Conservation (phyloP, 2,888 invertebrate genomes). For the Scelioninae gen. 2 region DNA sequence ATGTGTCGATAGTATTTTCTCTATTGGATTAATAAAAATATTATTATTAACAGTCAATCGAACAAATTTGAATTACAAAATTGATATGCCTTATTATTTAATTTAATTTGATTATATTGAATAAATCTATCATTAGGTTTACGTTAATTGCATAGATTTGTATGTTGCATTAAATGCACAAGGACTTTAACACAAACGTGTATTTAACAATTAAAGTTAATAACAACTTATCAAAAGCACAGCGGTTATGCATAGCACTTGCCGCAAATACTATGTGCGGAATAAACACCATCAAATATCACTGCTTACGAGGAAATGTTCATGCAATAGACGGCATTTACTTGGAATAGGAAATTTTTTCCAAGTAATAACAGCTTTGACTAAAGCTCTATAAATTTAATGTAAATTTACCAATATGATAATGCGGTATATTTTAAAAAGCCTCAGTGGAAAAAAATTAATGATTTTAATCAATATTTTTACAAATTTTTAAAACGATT, state of each 20-base stretch:
- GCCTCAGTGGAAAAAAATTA: too few species aligned
- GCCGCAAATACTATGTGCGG: neutral
- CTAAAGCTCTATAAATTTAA: neutral
- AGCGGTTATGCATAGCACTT: neutral
- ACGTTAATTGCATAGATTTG: neutral
- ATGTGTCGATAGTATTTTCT: too few species aligned
- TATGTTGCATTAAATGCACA: neutral
- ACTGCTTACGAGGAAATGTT: neutral
- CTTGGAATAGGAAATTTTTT: neutral
- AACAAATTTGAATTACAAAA: too few species aligned
- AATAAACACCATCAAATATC: neutral
- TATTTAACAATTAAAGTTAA: conserved; percentile 1
- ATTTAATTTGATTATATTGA: too few species aligned
- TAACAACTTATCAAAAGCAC: conserved; percentile 1
- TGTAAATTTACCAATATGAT: too few species aligned
- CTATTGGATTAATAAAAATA: too few species aligned
- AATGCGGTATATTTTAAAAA: too few species aligned
- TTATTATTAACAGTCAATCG: too few species aligned
- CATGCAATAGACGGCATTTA: neutral
- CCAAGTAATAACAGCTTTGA: neutral
- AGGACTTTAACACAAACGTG: neutral
- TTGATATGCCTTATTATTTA: too few species aligned
- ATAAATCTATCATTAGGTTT: too few species aligned
- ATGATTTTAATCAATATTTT: conserved; percentile 8
- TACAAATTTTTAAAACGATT: neutral